Percentiles rank a stretch among this genome's conserved stretches.
These are phyloP conservation scores for Oceanodroma tethys DNA, from an alignment of 2,113 vertebrate genomes.

Conservation along the genomic window DNA sequence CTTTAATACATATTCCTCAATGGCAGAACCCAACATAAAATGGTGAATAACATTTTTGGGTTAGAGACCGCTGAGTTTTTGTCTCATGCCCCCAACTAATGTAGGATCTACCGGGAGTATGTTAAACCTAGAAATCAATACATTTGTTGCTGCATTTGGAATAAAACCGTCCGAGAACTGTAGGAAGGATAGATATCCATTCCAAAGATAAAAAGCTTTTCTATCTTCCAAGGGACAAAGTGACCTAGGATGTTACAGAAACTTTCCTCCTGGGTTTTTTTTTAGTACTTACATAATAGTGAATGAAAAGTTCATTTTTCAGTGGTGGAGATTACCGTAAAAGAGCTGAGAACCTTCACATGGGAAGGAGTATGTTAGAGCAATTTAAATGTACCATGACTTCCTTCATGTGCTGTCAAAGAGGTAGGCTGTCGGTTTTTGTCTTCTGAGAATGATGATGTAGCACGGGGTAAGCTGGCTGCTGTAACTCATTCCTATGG, in stretches of 20 bases:
- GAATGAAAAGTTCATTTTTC: not conserved
- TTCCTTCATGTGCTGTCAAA: not conserved
- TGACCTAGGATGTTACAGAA: not conserved
- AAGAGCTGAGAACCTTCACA: slow-evolving; percentile 2
- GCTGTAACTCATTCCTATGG: not conserved
- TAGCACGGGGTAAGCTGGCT: not conserved
- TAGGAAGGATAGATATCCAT: slow-evolving; percentile 11
- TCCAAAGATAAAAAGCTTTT: slow-evolving; percentile 35
- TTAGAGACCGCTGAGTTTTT: not conserved
- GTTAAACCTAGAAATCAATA: not conserved
- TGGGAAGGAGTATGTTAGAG: not conserved
- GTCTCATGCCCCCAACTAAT: not conserved
- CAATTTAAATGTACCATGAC: not conserved
- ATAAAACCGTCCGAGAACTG: not conserved
- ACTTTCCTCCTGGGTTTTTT: not conserved
- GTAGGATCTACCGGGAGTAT: not conserved
- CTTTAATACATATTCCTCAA: not conserved
- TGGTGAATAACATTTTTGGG: not conserved
- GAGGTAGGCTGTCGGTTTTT: not conserved
- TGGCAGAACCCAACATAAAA: not conserved
- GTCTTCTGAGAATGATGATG: not conserved
- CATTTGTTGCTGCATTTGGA: not conserved
- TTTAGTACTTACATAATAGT: not conserved
- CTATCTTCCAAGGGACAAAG: slow-evolving; percentile 16
- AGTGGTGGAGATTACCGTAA: not conserved